These are phyloP conservation scores for Antennarius maculatus DNA, from an alignment of 2,797 vertebrate genomes.

Conservation along the genomic window DNA sequence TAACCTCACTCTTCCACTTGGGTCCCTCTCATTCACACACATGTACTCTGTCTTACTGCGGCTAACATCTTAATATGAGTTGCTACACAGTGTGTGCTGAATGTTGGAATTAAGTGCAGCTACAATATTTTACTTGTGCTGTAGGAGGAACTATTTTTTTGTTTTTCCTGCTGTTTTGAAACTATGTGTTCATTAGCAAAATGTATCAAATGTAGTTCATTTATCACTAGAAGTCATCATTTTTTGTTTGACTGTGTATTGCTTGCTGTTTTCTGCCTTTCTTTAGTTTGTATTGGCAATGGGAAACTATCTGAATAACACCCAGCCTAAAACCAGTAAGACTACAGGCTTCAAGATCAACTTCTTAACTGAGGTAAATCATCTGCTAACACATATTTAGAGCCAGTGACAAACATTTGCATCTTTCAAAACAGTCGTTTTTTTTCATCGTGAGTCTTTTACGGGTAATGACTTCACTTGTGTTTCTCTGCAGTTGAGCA, in stretches of 20 bases:
- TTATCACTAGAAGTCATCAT: neutral
- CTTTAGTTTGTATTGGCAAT: constrained; percentile 95
- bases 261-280: constrained; percentile 19
- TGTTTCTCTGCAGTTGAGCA: constrained; percentile 87
- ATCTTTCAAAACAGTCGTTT: neutral
- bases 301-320: constrained; percentile 98
- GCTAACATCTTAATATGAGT: too few species aligned
- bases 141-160: too few species aligned
- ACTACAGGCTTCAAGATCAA: constrained; percentile 98
- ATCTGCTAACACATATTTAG: constrained; percentile 7
- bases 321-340: constrained; percentile 92
- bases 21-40: too few species aligned
- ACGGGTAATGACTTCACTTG: neutral
- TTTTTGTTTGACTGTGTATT: neutral
- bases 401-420: constrained; percentile 8
- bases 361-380: constrained; percentile 92
- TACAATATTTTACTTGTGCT: too few species aligned
- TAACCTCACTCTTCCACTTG: too few species aligned
- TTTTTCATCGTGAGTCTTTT: neutral
- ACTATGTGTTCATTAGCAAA: too few species aligned
- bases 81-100: too few species aligned
- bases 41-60: too few species aligned
- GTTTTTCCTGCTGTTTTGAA: too few species aligned
- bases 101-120: too few species aligned
- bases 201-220: too few species aligned